Evolutionary conservation across 2,888 invertebrate species (phyloP), one percentile per base, ranked within the genome.

Genomic region (Serripes groenlandicus): DNA sequence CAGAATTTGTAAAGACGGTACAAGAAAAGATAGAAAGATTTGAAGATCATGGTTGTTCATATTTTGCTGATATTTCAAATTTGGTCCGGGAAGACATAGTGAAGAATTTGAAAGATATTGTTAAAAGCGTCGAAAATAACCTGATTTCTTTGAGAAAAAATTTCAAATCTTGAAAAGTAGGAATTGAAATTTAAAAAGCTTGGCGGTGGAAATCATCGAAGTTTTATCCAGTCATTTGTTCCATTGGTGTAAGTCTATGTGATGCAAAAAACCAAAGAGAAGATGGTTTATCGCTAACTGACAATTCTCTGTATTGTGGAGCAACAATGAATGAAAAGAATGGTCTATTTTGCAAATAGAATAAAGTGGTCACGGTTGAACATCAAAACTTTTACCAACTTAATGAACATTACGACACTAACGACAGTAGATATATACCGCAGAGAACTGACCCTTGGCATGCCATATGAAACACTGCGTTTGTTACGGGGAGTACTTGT

Each of bases 381-480:
- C 58, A 23, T 9, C 26, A 9, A 58, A 18, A 58, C 4, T 62
- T 62, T 23, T 18, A 62, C 62, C 4, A 28, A 3, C 62, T 62
- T 15, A 30, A 30, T 11, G 11, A 26, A 54, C 5, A 54, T 54
- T 11, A n/a, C n/a, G n/a, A n/a, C n/a, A n/a, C n/a, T n/a, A 9
- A 18, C 7, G 42, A 42, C 7, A 11, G 42, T 7, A 5, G 32
- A 23, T 15, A 54, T 70, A 54, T 70, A 1, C 49, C 49, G 28
- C 70, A 70, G n/a, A 26, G 70, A 32, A 30, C 54, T 30, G 70
- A 70, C 32, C 21, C 3, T 30, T 70, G 70, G 70, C 54, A 52
- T 54, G 54, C 18, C 3, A 2, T 54, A 21, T 28, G 70, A 11
- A 3, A 26, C 21, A 54, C 28, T 9, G 54, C 54, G 21, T 4